A percentile compares a stretch with the other conserved stretches of the same genome.
Evolutionary conservation across 92 coral and sea anemone genomes (phyloP).

Genomic region (Siderastrea siderea): DNA sequence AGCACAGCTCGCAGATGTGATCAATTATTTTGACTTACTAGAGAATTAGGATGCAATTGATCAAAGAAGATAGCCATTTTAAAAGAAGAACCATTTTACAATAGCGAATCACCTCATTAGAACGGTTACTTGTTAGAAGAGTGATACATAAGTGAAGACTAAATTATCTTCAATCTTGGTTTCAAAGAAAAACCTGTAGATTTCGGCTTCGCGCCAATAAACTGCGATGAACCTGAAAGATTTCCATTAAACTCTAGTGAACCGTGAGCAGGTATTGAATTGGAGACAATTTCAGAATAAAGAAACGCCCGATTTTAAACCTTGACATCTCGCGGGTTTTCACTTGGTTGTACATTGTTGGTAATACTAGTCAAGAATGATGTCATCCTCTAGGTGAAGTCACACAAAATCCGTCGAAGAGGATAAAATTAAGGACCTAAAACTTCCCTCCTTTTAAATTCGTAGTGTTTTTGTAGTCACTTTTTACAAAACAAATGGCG

Average conservation of each 20-base stretch:
- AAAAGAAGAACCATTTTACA: not conserved
- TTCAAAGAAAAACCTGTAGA: not conserved
- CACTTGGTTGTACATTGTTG: constrained; percentile 42
- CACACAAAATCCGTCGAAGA: constrained; percentile 10
- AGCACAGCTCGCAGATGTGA: not conserved
- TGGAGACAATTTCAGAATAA: not conserved
- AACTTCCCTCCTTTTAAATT: not conserved
- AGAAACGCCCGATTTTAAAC: constrained; percentile 7
- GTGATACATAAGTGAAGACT: not conserved
- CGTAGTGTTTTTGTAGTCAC: not conserved
- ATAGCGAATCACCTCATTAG: not conserved
- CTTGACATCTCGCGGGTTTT: constrained; percentile 18
- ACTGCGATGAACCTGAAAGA: not conserved
- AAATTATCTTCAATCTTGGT: not conserved
- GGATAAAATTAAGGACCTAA: not conserved
- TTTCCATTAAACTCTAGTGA: not conserved
- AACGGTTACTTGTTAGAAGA: not conserved
- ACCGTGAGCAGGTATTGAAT: constrained; percentile 17
- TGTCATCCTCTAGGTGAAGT: constrained; percentile 45
- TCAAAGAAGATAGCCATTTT: too few relatives aligned
- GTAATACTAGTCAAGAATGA: constrained; percentile 10
- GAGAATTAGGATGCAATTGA: too few relatives aligned
- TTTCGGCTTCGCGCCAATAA: not conserved
- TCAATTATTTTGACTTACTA: too few relatives aligned
- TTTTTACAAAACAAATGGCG: constrained; percentile 16